Percentiles rank a stretch among this genome's conserved stretches.
Evolutionary conservation across 2,888 invertebrate species (phyloP).

Genomic region (Conops quadrifasciatus): DNA sequence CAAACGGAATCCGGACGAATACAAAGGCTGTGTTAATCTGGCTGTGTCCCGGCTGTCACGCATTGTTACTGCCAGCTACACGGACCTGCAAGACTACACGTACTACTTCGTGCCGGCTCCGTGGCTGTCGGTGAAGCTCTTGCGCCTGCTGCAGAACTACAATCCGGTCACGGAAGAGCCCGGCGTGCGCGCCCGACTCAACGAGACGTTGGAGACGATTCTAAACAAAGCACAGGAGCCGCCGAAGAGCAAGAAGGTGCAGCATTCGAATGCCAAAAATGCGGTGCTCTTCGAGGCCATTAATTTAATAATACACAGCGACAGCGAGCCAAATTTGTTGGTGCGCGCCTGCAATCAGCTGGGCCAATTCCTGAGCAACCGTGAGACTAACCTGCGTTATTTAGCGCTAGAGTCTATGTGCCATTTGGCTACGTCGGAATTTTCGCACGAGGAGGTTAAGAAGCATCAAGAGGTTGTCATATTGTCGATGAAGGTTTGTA

Average conservation of each 20-base stretch:
- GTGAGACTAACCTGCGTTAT: constrained; percentile 98
- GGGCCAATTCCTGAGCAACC: constrained; percentile 95
- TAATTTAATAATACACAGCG: constrained; percentile 98
- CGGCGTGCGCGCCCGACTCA: constrained; percentile 92
- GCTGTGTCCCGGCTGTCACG: constrained; percentile 97
- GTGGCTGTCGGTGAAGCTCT: constrained; percentile 97
- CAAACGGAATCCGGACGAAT: constrained; percentile 98
- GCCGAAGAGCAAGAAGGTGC: constrained; percentile 99
- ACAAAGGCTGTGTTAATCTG: constrained; percentile 97
- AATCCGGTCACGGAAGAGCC: constrained; percentile 97
- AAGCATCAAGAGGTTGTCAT: constrained; percentile 99
- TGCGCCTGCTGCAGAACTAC: constrained; percentile 96
- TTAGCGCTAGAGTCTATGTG: constrained; percentile 99
- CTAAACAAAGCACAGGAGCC: constrained; percentile 99
- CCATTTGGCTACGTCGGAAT: constrained; percentile 97
- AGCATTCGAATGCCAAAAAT: constrained; percentile 99
- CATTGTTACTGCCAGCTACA: constrained; percentile 98
- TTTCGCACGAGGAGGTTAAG: constrained; percentile 99
- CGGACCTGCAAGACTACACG: constrained; percentile 99
- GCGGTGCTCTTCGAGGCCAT: constrained; percentile 99
- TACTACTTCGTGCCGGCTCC: constrained; percentile 99
- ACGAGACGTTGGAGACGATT: constrained; percentile 98
- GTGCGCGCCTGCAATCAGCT: constrained; percentile 98
- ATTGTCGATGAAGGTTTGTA: constrained; percentile 86
- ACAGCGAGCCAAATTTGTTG: constrained; percentile 94